These are phyloP conservation scores for Drosophila carrolli DNA, from an alignment of 1,140 invertebrate genomes.

Conservation along the genomic window DNA sequence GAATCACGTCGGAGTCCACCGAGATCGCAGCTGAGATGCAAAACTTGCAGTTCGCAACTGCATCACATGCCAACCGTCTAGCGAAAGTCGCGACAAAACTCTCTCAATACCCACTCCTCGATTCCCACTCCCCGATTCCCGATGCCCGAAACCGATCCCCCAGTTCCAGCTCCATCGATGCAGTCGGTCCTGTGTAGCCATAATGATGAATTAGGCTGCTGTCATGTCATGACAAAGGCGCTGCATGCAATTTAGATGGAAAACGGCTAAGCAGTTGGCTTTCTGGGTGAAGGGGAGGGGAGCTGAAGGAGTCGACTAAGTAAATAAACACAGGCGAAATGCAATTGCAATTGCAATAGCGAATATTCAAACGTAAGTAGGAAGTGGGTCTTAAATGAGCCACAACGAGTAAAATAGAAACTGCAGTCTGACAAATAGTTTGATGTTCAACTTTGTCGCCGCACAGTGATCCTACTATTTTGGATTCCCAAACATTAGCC, in stretches of 20 bases:
- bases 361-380: conserved; percentile 77
- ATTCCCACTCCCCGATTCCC: neutral
- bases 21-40: conserved; percentile 48
- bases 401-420: conserved; percentile 26
- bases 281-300: neutral
- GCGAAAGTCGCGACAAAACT: conserved; percentile 83
- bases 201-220: conserved; percentile 84
- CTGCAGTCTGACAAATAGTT: conserved; percentile 72
- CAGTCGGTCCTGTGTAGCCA: conserved; percentile 59
- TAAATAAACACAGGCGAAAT: conserved; percentile 74
- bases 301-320: conserved; percentile 36
- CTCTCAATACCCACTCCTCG: conserved; percentile 49
- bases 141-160: neutral
- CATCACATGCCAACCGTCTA: conserved; percentile 68
- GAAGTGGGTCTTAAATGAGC: conserved; percentile 76
- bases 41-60: conserved; percentile 15
- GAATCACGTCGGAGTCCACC: conserved; percentile 53
- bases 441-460: conserved; percentile 55
- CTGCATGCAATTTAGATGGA: conserved; percentile 72
- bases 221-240: conserved; percentile 83
- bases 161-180: conserved; percentile 5
- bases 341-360: conserved; percentile 59
- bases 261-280: conserved; percentile 26
- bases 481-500: no score
- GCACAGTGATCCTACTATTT: conserved; percentile 14